A percentile compares a stretch with the other conserved stretches of the same genome.
These are phyloP conservation scores for Spisula subtruncata DNA, from an alignment of 2,888 invertebrate genomes.

Conservation along the genomic window DNA sequence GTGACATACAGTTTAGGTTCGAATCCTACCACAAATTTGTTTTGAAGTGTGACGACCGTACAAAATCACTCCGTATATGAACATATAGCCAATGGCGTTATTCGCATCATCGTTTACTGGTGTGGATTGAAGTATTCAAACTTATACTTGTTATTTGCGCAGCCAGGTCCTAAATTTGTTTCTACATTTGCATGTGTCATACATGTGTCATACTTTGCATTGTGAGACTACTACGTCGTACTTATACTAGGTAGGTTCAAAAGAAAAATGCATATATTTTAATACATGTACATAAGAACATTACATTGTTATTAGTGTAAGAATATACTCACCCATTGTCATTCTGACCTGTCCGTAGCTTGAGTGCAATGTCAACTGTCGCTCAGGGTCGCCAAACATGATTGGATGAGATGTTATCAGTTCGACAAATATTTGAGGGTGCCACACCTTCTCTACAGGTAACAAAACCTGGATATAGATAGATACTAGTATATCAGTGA, in stretches of 20 bases:
- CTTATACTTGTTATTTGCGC: not conserved
- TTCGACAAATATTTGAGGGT: constrained; percentile 45
- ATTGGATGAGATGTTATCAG: constrained; percentile 25
- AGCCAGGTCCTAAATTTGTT: not conserved
- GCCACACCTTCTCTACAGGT: constrained; percentile 50
- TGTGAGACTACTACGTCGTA: not conserved
- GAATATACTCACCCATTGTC: constrained; percentile 28
- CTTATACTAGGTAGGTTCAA: too few species aligned
- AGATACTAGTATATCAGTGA: not conserved
- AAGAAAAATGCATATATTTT: too few species aligned
- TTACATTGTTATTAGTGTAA: not conserved
- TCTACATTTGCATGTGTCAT: not conserved
- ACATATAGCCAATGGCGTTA: too few species aligned
- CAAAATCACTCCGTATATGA: too few species aligned
- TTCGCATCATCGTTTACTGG: not conserved
- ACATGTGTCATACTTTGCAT: not conserved
- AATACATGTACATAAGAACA: too few species aligned
- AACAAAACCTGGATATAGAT: constrained; percentile 29
- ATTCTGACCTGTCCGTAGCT: not conserved
- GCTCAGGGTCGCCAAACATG: constrained; percentile 36
- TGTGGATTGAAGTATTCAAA: not conserved
- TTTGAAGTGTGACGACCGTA: too few species aligned
- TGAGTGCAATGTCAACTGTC: constrained; percentile 2
- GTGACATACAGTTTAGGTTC: too few species aligned
- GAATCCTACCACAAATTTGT: too few species aligned